Percentiles rank a stretch among this genome's conserved stretches.
Evolutionary conservation across 2,888 invertebrate genomes (phyloP).

Genomic region (Hylaea fasciaria): DNA sequence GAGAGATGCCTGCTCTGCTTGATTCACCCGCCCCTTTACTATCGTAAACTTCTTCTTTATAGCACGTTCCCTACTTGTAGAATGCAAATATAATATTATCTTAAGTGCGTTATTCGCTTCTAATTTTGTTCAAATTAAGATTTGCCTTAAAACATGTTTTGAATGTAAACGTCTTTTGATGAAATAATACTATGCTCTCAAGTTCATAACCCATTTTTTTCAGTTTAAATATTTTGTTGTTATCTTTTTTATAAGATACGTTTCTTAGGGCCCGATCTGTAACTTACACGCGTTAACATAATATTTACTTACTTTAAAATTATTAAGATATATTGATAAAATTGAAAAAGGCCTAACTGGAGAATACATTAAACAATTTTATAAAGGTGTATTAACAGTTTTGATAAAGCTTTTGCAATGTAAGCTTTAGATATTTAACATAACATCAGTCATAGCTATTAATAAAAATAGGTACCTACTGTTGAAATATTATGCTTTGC

Average conservation of each 20-base stretch:
- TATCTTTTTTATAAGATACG: not conserved
- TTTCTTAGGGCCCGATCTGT: conserved; percentile 4
- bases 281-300: not conserved
- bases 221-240: not conserved
- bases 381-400: not conserved
- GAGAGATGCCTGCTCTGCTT: too few species aligned
- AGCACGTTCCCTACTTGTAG: too few species aligned
- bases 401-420: not conserved
- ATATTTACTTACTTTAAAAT: not conserved
- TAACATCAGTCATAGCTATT: conserved; percentile 1
- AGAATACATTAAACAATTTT: not conserved
- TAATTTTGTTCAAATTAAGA: too few species aligned
- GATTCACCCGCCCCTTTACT: too few species aligned
- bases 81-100: too few species aligned
- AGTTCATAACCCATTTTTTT: not conserved
- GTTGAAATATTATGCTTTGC: conserved; percentile 15
- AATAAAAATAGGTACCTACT: conserved; percentile 14
- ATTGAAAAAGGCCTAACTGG: conserved; percentile 17
- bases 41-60: too few species aligned
- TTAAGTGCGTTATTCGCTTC: too few species aligned
- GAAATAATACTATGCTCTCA: too few species aligned
- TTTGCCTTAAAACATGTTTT: too few species aligned
- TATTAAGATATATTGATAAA: not conserved
- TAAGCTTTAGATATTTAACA: not conserved
- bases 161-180: too few species aligned